These are phyloP conservation scores for Microtus richardsoni DNA, from an alignment of 2,113 vertebrate species.

Conservation along the genomic window DNA sequence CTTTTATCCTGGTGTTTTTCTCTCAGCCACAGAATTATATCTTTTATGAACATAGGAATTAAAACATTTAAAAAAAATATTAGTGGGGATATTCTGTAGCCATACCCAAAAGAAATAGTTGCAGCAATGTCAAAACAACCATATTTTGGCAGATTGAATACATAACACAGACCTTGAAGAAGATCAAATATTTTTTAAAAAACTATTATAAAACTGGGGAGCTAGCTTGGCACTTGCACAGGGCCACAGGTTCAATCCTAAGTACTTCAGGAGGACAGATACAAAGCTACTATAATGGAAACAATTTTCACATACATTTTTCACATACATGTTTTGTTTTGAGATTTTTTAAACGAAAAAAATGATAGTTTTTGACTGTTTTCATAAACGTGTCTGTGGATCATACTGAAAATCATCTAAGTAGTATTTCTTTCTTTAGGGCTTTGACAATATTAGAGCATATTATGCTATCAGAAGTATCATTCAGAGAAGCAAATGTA, in stretches of 20 bases:
- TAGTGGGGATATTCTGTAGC: neutral
- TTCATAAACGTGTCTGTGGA: conserved; percentile 32
- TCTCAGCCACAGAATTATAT: conserved; percentile 34
- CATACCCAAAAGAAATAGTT: conserved; percentile 38
- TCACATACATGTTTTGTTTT: conserved; percentile 18
- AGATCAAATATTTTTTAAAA: neutral
- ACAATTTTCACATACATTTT: neutral
- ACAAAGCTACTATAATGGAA: conserved; percentile 8
- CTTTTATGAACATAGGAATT: neutral
- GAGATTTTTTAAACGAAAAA: conserved; percentile 15
- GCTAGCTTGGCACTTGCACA: neutral
- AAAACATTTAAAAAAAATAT: conserved; percentile 47
- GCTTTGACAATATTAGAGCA: conserved; percentile 50
- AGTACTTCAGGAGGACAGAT: neutral
- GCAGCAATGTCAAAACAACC: neutral
- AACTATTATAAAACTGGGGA: neutral
- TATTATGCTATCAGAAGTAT: conserved; percentile 11
- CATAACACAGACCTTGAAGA: neutral
- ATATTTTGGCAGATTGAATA: conserved; percentile 49
- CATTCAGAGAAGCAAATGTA: conserved; percentile 37
- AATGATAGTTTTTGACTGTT: neutral
- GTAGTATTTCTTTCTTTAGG: conserved; percentile 33
- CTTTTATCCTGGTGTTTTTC: conserved; percentile 23
- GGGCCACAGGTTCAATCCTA: neutral
- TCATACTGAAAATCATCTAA: neutral